Evolutionary conservation across 2,888 invertebrate genomes (phyloP).

Genomic region (Ochlodes sylvanus): DNA sequence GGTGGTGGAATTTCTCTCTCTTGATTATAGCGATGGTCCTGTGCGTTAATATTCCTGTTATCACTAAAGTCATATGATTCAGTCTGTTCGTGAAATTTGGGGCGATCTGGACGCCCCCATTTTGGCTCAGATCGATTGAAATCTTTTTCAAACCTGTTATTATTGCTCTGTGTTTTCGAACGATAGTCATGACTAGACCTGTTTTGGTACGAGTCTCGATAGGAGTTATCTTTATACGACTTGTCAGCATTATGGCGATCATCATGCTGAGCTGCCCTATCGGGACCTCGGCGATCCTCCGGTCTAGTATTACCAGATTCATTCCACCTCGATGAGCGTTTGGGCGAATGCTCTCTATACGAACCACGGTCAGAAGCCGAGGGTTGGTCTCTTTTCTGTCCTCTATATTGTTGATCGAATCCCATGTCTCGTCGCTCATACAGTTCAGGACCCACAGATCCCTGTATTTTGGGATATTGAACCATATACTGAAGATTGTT

Average conservation of each 20-base stretch:
- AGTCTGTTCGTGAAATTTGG: background rate
- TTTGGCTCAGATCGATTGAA: slow-evolving; percentile 1
- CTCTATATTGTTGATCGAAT: background rate
- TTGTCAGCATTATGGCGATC: slow-evolving; percentile 5
- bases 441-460: slow-evolving; percentile 9
- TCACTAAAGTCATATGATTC: background rate
- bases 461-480: slow-evolving; percentile 26
- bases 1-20: too few species aligned
- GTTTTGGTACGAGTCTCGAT: slow-evolving; percentile 7
- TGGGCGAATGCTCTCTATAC: slow-evolving; percentile 4
- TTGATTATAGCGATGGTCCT: background rate
- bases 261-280: slow-evolving; percentile 2
- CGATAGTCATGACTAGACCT: slow-evolving; percentile 11
- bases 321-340: slow-evolving; percentile 11
- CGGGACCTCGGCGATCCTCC: slow-evolving; percentile 3
- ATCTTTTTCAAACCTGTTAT: slow-evolving; percentile 15
- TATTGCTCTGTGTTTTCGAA: slow-evolving; percentile 1
- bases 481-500: slow-evolving; percentile 31
- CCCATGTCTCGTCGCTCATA: slow-evolving; percentile 1
- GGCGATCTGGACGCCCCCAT: background rate
- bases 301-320: slow-evolving; percentile 4
- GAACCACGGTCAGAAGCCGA: slow-evolving; percentile 4
- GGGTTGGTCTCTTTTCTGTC: background rate
- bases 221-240: background rate
- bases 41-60: slow-evolving; percentile 1